Conservation (phyloP, 2,888 invertebrate genomes). For the Tromatobia lineatoria region DNA sequence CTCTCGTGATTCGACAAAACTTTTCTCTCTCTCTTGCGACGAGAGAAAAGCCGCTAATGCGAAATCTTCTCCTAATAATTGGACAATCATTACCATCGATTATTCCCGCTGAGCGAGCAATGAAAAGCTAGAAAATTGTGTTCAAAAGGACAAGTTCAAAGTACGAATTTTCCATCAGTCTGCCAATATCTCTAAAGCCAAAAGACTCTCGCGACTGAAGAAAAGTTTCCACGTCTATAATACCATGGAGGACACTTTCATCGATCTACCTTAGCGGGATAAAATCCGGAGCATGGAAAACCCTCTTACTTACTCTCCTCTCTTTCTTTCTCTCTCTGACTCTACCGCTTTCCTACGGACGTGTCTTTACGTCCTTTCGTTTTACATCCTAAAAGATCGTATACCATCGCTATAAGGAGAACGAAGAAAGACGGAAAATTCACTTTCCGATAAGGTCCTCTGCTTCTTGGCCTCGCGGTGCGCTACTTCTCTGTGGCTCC, state of each 20-base stretch:
- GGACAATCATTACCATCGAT: constrained; percentile 10
- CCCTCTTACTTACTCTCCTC: constrained; percentile 9
- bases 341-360: not conserved
- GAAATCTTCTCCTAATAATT: constrained; percentile 1
- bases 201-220: not conserved
- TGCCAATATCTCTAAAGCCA: constrained; percentile 3
- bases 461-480: constrained; percentile 32
- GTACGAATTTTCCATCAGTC: not conserved
- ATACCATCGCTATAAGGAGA: not conserved
- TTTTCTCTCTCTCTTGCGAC: too few relatives aligned
- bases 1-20: too few relatives aligned
- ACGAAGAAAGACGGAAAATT: constrained; percentile 49
- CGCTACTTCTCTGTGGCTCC: constrained; percentile 9
- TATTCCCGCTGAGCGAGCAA: not conserved
- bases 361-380: constrained; percentile 31
- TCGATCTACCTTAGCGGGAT: constrained; percentile 40
- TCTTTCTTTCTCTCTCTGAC: not conserved
- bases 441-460: constrained; percentile 62
- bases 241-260: constrained; percentile 46
- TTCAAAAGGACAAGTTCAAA: not conserved
- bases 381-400: constrained; percentile 45
- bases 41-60: not conserved
- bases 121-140: not conserved
- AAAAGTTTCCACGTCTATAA: constrained; percentile 38
- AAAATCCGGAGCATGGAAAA: constrained; percentile 48